Evolutionary conservation across 2,113 vertebrate species (phyloP), one percentile per base, ranked within the genome.

Genomic region (Peromyscus californicus): DNA sequence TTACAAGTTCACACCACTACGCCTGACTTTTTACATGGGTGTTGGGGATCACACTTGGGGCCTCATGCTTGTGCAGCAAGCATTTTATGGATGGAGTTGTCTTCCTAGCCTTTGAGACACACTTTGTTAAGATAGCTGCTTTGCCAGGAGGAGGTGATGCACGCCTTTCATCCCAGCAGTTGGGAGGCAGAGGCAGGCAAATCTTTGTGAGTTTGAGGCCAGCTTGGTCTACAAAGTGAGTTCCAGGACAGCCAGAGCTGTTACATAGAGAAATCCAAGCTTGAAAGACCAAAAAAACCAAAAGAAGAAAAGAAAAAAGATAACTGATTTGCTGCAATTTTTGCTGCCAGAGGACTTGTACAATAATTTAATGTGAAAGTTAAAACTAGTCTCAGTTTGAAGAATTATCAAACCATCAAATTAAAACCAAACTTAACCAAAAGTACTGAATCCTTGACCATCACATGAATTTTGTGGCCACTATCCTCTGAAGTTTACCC

Each of bases 391-490:
- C 21, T 92, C 45, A 85, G 48, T 93, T 42, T 96, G 76, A 26
- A n/a, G 61, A n/a, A 54, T 86, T 33, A 82, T 8, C 51, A 97
- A 79, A 63, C 90, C 39, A 93, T 76, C 36, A 90, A 67, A 96
- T 70, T 65, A 85, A 95, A 96, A 36, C 39, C 57, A 80, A 86
- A 90, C 24, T 80, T 45, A 74, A 95, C 87, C 7, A 36, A 80
- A 96, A 93, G 79, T 22, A 74, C 42, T 91, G 12, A 89, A 48
- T 87, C 61, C 16, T 96, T 96, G 86, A 91, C 36, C 19, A 90
- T 85, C 2, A 29, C 33, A 72, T 92, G 54, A 85, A 82, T 89
- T 88, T 93, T 84, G 90, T 39, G n/a, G 76, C 3, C 21, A 88
- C 3, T 17, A n/a, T 89, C 93, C 94, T 84, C 19, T 51, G 42